phyloP scores from a whole-genome alignment of 2,113 vertebrate species.

The Halichoeres trimaculatus region DNA sequence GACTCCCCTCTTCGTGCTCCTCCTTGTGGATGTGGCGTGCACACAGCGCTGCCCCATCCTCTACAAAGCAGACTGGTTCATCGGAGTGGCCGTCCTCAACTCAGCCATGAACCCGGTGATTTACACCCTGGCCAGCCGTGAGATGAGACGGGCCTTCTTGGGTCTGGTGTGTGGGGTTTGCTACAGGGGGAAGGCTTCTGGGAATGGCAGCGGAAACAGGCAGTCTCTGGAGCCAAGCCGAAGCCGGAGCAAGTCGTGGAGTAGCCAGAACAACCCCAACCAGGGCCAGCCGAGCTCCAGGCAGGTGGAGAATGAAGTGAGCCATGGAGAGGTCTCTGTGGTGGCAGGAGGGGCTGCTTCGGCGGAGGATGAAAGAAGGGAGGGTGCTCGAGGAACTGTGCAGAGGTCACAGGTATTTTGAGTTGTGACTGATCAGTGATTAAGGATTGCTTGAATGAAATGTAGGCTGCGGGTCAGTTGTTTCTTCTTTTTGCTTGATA shows the following conservation, averaged over 20 bases:
- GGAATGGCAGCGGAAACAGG: slow-evolving; percentile 64
- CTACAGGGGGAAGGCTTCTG: slow-evolving; percentile 64
- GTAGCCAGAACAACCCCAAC: slow-evolving; percentile 83
- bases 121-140: slow-evolving; percentile 95
- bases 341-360: slow-evolving; percentile 39
- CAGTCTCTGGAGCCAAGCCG: slow-evolving; percentile 85
- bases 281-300: slow-evolving; percentile 61
- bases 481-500: slow-evolving; percentile 21
- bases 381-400: not conserved
- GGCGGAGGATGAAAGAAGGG: slow-evolving; percentile 2
- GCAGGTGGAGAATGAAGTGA: slow-evolving; percentile 22
- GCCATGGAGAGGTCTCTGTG: slow-evolving; percentile 44
- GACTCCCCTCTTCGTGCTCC: slow-evolving; percentile 92
- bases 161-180: slow-evolving; percentile 88
- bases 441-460: slow-evolving; percentile 11
- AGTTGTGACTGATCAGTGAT: not conserved
- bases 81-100: slow-evolving; percentile 91
- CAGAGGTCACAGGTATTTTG: not conserved
- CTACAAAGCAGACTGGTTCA: slow-evolving; percentile 91
- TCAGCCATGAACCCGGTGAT: slow-evolving; percentile 96
- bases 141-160: slow-evolving; percentile 94
- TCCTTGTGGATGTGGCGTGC: slow-evolving; percentile 93
- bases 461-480: slow-evolving; percentile 38
- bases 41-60: slow-evolving; percentile 84
- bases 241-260: slow-evolving; percentile 91